Evolutionary conservation across 2,797 vertebrate species (phyloP), one percentile per base, ranked within the genome.

Genomic region (Diplodus sargus): DNA sequence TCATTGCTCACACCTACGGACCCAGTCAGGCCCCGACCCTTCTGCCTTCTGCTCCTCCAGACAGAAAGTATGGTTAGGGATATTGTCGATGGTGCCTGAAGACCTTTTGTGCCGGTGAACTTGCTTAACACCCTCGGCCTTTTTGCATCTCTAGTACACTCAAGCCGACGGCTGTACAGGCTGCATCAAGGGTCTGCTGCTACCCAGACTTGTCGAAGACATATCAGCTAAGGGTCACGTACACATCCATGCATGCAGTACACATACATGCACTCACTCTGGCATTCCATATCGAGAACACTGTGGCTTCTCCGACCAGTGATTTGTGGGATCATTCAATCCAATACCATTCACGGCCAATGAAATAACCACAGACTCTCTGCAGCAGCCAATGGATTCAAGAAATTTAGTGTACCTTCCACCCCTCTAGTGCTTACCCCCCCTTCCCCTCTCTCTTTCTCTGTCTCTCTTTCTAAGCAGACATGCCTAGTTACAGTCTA

Each of bases 401-500:
- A 67, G 51, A 84, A 81, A 87, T 91, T 60, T 72, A 82, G 73
- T 80, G 70, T 82, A 79, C 84, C 69, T 67, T 78, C 73, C 45
- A 56, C 79, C 71, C 65, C 76, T 79, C 63, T 57, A 45, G 79
- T 77, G 78, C 87, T 81, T 84, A 76, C 22, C 47, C 49, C 39
- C 58, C 66, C 30, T 34, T 34, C 30, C 8, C 56, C 61, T 67
- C 63, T 56, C 47, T 65, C 66, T 61, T 60, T 71, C 39, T 76
- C 79, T 61, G 78, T 70, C 85, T 85, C 84, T 85, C 79, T 67
- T 65, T 83, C 90, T 86, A 86, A 91, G 89, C 85, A 92, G 92
- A 91, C 90, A 89, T 92, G 90, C 89, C 91, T 92, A 87, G 91
- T 92, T 93, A 93, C 89, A 93, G 89, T 86, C 90, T 91, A 91